These are phyloP conservation scores for Strigops habroptila DNA, from an alignment of 2,113 vertebrate species.

Conservation along the genomic window DNA sequence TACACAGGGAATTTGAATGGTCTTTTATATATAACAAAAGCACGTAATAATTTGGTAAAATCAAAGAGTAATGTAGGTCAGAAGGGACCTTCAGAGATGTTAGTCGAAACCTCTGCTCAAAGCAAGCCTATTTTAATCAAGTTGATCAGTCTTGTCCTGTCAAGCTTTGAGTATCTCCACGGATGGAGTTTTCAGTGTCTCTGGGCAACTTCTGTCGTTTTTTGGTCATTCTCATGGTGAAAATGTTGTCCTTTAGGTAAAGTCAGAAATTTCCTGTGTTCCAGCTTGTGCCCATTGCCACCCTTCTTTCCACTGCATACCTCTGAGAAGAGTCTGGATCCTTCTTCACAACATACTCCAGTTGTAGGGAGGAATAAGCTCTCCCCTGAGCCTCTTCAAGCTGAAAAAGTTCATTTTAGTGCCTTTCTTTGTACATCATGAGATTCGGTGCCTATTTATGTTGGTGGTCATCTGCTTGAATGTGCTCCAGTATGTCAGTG, in stretches of 20 bases:
- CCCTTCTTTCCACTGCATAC: not conserved
- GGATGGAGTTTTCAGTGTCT: not conserved
- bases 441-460: not conserved
- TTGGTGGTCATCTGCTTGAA: not conserved
- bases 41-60: not conserved
- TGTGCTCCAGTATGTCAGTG: not conserved
- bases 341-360: not conserved
- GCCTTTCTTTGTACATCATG: not conserved
- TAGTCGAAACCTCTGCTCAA: not conserved
- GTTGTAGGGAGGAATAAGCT: not conserved
- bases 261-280: not conserved
- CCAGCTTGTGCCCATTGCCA: accelerated
- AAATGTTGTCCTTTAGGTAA: not conserved
- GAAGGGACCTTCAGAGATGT: not conserved
- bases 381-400: not conserved
- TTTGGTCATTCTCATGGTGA: not conserved
- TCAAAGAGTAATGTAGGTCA: not conserved
- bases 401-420: not conserved
- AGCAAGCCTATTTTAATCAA: not conserved
- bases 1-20: not conserved
- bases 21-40: not conserved
- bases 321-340: not conserved
- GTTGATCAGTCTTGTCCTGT: not conserved
- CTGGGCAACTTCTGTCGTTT: not conserved
- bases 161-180: not conserved